Evolutionary conservation across 2,888 invertebrate species (phyloP), one percentile per base, ranked within the genome.

Genomic region (Lampropteryx suffumata): DNA sequence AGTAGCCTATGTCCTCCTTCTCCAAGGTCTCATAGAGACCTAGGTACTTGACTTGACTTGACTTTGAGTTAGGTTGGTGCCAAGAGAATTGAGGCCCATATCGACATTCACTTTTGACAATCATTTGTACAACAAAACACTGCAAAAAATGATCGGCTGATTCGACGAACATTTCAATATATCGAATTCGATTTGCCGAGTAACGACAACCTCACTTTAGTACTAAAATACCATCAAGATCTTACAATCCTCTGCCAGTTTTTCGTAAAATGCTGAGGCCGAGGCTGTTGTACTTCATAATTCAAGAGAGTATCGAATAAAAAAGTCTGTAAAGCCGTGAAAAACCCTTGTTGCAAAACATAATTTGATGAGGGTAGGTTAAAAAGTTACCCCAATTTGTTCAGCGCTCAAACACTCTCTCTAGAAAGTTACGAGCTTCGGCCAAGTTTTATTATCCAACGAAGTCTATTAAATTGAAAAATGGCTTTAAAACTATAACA

Each of bases 301-400:
- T 52, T 45, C 50, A 48, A 40, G 33, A 42, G 65, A 56, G 55
- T 40, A 59, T 52, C 46, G 57, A 65, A 63, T 70, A 73, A 71
- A 71, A 2, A 69, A 67, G 61, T 64, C 64, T 52, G 61, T 52
- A 46, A 58, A 44, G 45, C 58, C 56, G 49, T 62, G 61, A 59
- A 69, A 67, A 62, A 65, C 61, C 56, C 55, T 55, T 55, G 58
- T 54, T 55, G 56, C 62, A 63, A 61, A 71, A 67, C 65, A 71
- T 71, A 69, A 76, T 76, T 73, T 73, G 67, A 74, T 67, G 69
- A 71, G 58, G 63, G 67, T 60, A 68, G 65, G 71, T 77, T 76
- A 73, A 75, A 77, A 77, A 76, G 71, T 76, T 75, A 64, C 66
- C 57, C 63, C 67, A 70, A 69, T 74, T 73, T 72, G 66, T 69